phyloP scores from a whole-genome alignment of 2,888 invertebrate genomes.

The Drosophila trichaetosa region DNA sequence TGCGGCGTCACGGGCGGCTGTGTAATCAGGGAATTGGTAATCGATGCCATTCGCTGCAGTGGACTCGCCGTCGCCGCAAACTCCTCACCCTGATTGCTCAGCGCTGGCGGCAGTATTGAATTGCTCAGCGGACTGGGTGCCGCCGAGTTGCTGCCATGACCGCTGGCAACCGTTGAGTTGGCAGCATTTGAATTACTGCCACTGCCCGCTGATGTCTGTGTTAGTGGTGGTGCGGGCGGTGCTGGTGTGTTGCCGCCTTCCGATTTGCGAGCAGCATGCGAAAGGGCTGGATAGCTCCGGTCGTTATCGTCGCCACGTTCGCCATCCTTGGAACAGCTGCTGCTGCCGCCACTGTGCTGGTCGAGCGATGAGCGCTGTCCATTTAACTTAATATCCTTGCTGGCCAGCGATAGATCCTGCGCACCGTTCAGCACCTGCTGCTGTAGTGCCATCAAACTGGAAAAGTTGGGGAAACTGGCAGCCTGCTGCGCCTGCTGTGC shows the following conservation, averaged over 20 bases:
- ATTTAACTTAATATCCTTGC: conserved; percentile 84
- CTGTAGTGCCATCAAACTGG: conserved; percentile 91
- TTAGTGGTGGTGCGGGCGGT: conserved; percentile 66
- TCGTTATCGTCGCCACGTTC: conserved; percentile 59
- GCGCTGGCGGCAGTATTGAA: conserved; percentile 93
- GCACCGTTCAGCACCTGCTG: conserved; percentile 90
- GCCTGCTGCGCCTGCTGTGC: conserved; percentile 68
- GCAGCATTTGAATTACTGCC: conserved; percentile 61
- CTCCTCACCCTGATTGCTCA: conserved; percentile 91
- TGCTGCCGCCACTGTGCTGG: conserved; percentile 62
- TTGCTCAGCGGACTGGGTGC: conserved; percentile 94
- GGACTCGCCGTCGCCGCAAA: conserved; percentile 96
- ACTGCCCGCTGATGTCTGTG: conserved; percentile 34
- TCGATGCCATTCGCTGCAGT: conserved; percentile 98
- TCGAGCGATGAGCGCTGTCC: conserved; percentile 83
- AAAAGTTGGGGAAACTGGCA: conserved; percentile 86
- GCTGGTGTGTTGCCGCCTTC: conserved; percentile 87
- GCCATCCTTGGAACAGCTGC: conserved; percentile 77
- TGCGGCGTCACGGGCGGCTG: conserved; percentile 94
- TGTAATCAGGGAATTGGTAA: conserved; percentile 97
- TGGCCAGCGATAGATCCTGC: conserved; percentile 93
- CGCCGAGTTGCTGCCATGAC: conserved; percentile 87
- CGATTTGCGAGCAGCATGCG: conserved; percentile 89
- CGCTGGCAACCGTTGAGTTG: conserved; percentile 23
- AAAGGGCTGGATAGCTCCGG: conserved; percentile 32